Conservation (phyloP, 2,113 vertebrate genomes). For the Aegotheles bennettii region DNA sequence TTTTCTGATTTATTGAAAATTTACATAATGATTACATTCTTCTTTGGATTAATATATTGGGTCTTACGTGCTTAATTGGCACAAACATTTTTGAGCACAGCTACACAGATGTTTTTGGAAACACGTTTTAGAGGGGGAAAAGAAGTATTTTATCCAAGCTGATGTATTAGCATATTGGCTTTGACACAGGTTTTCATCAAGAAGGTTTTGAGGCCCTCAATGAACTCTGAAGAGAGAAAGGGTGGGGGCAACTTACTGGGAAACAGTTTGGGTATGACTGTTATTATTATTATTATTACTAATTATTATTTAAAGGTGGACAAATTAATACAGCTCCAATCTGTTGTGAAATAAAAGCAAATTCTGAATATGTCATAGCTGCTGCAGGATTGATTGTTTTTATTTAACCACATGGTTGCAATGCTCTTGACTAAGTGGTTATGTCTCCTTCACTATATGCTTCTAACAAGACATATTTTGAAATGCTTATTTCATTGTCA, state of each 20-base stretch:
- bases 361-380: not conserved
- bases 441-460: not conserved
- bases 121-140: fast-evolving
- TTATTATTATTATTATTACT: not conserved
- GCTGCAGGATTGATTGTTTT: not conserved
- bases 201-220: not conserved
- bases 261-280: not conserved
- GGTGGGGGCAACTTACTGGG: not conserved
- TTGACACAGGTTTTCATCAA: not conserved
- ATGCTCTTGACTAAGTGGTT: not conserved
- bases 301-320: not conserved
- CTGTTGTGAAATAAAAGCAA: not conserved
- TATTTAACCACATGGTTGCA: not conserved
- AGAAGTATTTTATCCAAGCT: not conserved
- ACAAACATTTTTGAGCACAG: not conserved
- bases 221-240: not conserved
- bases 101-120: not conserved
- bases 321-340: not conserved
- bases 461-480: not conserved
- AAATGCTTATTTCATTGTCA: not conserved
- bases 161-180: not conserved
- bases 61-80: not conserved
- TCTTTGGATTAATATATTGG: not conserved
- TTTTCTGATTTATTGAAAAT: not conserved
- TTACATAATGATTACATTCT: not conserved